These are phyloP conservation scores for Antrozous pallidus DNA, from an alignment of 2,797 vertebrate species.

Conservation along the genomic window DNA sequence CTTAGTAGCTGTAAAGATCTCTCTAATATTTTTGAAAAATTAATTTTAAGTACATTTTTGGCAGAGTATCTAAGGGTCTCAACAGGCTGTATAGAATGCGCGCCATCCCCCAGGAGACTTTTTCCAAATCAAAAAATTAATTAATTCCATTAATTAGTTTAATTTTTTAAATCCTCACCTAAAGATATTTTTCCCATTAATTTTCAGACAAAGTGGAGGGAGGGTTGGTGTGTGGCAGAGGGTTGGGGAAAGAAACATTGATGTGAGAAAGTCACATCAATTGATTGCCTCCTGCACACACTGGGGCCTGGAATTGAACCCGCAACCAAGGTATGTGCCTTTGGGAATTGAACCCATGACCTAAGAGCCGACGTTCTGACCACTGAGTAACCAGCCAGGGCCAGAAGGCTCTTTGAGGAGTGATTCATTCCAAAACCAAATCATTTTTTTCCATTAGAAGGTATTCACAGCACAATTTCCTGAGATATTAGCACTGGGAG, in stretches of 20 bases:
- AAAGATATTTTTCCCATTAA: too few species aligned
- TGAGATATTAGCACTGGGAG: background rate
- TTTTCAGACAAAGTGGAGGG: too few species aligned
- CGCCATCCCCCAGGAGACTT: background rate
- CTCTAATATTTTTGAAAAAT: conserved; percentile 25
- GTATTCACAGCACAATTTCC: background rate
- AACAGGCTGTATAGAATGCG: background rate
- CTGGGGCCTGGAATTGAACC: too few species aligned
- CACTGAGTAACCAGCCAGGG: too few species aligned
- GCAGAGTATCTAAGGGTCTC: conserved; percentile 1
- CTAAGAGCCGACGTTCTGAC: too few species aligned
- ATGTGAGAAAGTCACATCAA: too few species aligned
- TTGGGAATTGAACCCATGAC: too few species aligned
- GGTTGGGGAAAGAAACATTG: too few species aligned
- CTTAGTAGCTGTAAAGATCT: background rate
- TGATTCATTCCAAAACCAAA: background rate
- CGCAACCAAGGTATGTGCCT: too few species aligned
- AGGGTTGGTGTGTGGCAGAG: too few species aligned
- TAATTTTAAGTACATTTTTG: conserved; percentile 52
- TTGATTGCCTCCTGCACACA: too few species aligned
- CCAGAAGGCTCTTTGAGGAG: background rate
- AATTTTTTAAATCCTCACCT: too few species aligned
- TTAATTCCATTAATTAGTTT: background rate
- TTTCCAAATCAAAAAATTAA: conserved; percentile 8
- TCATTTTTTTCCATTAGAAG: background rate